Percentiles rank a stretch among this genome's conserved stretches.
phyloP scores from a whole-genome alignment of 2,888 invertebrate species.

The Troides aeacus region DNA sequence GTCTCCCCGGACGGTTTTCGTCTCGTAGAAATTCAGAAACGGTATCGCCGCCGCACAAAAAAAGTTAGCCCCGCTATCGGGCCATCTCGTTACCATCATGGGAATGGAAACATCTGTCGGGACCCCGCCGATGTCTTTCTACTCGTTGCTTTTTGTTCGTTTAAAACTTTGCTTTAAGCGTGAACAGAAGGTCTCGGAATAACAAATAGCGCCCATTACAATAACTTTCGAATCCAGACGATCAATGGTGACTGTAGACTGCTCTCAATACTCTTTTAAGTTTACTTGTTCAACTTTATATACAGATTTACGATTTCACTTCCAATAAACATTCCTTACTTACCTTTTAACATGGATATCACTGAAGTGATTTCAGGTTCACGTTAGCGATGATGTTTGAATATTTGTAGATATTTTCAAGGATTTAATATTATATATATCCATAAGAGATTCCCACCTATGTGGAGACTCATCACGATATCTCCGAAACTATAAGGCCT shows the following conservation, averaged over 20 bases:
- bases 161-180: conserved; percentile 10
- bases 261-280: neutral
- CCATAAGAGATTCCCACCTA: too few relatives aligned
- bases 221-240: neutral
- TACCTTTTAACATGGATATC: too few relatives aligned
- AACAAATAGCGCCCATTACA: neutral
- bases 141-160: conserved; percentile 15
- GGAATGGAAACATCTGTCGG: conserved; percentile 76
- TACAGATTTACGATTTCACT: neutral
- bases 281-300: neutral
- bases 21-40: conserved; percentile 70
- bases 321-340: too few relatives aligned
- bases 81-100: conserved; percentile 61
- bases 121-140: conserved; percentile 44
- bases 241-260: neutral
- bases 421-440: too few relatives aligned
- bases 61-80: conserved; percentile 53
- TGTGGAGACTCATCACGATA: too few relatives aligned
- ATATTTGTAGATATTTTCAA: too few relatives aligned
- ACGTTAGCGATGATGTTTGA: too few relatives aligned
- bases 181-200: conserved; percentile 6
- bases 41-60: conserved; percentile 58
- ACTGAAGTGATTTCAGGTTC: too few relatives aligned
- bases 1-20: conserved; percentile 63
- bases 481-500: too few relatives aligned